Evolutionary conservation across 2,113 vertebrate genomes (phyloP), one percentile per base, ranked within the genome.

Genomic region (Thinocorus orbignyianus): DNA sequence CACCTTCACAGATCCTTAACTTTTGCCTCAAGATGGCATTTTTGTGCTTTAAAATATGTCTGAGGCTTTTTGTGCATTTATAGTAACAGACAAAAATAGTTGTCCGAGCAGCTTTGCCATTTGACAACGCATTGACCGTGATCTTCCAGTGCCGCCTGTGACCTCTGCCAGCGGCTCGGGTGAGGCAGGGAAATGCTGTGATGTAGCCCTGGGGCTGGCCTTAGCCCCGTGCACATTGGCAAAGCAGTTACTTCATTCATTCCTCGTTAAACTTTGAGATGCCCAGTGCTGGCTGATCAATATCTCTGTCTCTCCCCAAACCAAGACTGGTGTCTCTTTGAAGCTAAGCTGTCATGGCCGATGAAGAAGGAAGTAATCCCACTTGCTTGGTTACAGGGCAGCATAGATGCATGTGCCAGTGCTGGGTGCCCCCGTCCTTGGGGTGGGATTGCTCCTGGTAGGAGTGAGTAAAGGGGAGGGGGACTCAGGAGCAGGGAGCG

Each of bases 1-100:
- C 57, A 10, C 57, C 69, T 55, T 15, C 57, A 8, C 69, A 35
- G 23, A 2, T n/a, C 1, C 0, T 62, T 57, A 60, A 26, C 48
- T 84, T 69, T 66, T 91, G 91, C 95, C 96, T 96, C 78, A 76
- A 95, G 93, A 5, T 95, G 93, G 91, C 86, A 96, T 95, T 97
- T 96, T 91, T 90, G 87, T 4, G 6, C 94, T 88, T 91, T 65
- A 2, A 76, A 90, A 90, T 5, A 13, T 11, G 37, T 17, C 52
- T 14, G 4, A 61, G 48, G 62, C 3, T 2, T 52, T 62, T 16
- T 30, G 35, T 55, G 65, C 4, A 9, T 60, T 19, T 26, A 1
- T 25, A 46, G 0, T 5, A 13, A n/a, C 5, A 1, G 41, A 39
- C 2, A 35, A 28, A 39, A 83, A 39, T 1, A 41, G 57, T 10